phyloP scores from a whole-genome alignment of 1,140 invertebrate species.

The Phenacoccus solenopsis region DNA sequence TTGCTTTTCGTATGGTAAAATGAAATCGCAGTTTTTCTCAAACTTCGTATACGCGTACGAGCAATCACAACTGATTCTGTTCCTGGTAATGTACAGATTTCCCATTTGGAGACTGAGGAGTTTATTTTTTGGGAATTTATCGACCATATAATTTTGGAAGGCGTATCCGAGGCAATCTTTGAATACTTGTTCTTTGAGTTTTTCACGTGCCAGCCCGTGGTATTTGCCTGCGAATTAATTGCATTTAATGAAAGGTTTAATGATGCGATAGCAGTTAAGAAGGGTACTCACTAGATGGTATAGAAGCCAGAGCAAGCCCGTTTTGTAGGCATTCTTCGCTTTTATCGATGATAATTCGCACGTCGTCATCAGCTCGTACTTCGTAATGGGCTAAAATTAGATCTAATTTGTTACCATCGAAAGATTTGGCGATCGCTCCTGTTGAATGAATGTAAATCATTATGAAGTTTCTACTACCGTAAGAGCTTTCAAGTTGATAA shows the following conservation, averaged over 20 bases:
- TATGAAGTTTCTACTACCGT: no score
- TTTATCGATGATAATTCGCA: background rate
- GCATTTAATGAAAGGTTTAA: no score
- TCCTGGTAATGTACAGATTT: background rate
- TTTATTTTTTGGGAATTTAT: background rate
- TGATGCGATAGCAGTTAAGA: background rate
- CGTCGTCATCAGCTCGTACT: background rate
- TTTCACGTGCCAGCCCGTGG: background rate
- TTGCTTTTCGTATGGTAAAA: background rate
- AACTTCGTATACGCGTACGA: background rate
- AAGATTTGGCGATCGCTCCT: background rate
- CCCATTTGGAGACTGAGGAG: background rate
- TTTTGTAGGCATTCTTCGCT: background rate
- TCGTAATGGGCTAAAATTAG: background rate
- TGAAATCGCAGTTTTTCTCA: background rate
- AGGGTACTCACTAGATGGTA: background rate
- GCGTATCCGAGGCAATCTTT: background rate
- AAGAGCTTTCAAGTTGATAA: no score
- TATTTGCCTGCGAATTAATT: background rate
- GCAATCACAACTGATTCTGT: background rate
- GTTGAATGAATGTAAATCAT: background rate
- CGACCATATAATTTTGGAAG: background rate
- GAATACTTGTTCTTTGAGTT: background rate
- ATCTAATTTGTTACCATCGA: background rate
- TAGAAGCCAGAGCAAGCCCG: background rate